These are phyloP conservation scores for Cerastis rubricosa DNA, from an alignment of 2,888 invertebrate species.

Conservation along the genomic window DNA sequence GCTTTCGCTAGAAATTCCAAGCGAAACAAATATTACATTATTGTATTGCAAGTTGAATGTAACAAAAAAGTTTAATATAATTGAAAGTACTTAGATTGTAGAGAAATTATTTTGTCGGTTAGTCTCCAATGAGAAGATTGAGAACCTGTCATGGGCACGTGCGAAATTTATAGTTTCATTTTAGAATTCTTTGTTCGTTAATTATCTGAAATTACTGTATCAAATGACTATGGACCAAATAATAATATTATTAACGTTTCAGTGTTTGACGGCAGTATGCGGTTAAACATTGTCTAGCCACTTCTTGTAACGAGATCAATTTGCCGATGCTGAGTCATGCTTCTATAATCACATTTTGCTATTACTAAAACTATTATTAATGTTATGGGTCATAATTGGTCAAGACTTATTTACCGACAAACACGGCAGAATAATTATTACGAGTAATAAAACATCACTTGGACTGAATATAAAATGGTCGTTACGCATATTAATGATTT, in stretches of 20 bases:
- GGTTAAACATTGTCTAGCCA: conserved; percentile 30
- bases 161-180: conserved; percentile 8
- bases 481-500: conserved; percentile 55
- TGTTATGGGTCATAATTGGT: conserved; percentile 27
- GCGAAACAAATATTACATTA: conserved; percentile 38
- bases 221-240: conserved; percentile 4
- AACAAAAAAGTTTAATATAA: conserved; percentile 42
- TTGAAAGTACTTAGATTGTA: conserved; percentile 29
- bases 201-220: conserved; percentile 33
- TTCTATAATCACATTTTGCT: conserved; percentile 47
- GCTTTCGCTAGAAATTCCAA: conserved; percentile 52
- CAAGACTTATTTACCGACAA: conserved; percentile 34
- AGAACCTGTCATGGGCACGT: conserved; percentile 12
- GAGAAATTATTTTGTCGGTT: conserved; percentile 12
- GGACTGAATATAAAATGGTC: conserved; percentile 48
- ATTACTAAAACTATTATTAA: conserved; percentile 51
- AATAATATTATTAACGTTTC: conserved; percentile 39
- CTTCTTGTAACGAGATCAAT: conserved; percentile 51
- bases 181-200: conserved; percentile 32
- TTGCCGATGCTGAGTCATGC: conserved; percentile 52
- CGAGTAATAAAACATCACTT: conserved; percentile 56
- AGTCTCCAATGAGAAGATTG: background rate
- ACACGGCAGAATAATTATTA: conserved; percentile 55
- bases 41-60: conserved; percentile 16
- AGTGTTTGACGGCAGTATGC: background rate